A percentile compares a stretch with the other conserved stretches of the same genome.
Evolutionary conservation across 2,888 invertebrate genomes (phyloP).

Genomic region (Prosopocoilus inquinatus): DNA sequence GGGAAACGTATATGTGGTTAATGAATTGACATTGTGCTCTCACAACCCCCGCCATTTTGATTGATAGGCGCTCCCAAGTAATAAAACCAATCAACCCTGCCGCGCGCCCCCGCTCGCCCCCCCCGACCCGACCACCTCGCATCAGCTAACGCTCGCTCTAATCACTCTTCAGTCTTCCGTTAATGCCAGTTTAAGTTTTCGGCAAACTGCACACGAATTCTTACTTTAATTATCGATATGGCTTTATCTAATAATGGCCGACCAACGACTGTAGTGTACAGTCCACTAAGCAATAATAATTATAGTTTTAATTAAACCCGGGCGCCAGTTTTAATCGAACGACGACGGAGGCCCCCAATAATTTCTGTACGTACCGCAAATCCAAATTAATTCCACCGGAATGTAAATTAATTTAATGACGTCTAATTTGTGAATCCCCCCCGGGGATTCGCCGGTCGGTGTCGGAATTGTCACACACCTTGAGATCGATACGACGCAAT

Average conservation of each 20-base stretch:
- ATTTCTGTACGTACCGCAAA: constrained; percentile 7
- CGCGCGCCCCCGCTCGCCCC: constrained; percentile 7
- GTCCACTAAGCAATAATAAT: constrained; percentile 30
- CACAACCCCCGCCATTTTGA: constrained; percentile 25
- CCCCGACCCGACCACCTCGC: constrained; percentile 1
- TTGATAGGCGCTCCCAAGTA: constrained; percentile 32
- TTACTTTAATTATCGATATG: constrained; percentile 31
- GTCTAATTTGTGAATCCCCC: constrained; percentile 21
- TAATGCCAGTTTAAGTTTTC: constrained; percentile 33
- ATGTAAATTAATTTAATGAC: constrained; percentile 23
- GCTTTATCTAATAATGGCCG: constrained; percentile 30
- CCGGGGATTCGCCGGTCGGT: constrained; percentile 2
- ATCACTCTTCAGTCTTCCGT: constrained; percentile 26
- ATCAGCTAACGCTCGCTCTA: constrained; percentile 20
- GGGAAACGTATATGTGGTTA: constrained; percentile 20
- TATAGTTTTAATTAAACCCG: constrained; percentile 31
- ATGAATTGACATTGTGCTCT: constrained; percentile 18
- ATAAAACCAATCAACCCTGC: constrained; percentile 32
- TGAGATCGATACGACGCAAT: constrained; percentile 9
- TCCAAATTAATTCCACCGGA: constrained; percentile 19
- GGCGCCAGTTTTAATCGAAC: constrained; percentile 16
- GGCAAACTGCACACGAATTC: constrained; percentile 21
- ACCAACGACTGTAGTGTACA: neutral
- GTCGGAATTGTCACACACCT: constrained; percentile 10
- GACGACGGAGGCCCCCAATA: neutral